Base-by-base conservation (phyloP, 1,140 invertebrate genomes). In the Episyrphus balteatus region DNA sequence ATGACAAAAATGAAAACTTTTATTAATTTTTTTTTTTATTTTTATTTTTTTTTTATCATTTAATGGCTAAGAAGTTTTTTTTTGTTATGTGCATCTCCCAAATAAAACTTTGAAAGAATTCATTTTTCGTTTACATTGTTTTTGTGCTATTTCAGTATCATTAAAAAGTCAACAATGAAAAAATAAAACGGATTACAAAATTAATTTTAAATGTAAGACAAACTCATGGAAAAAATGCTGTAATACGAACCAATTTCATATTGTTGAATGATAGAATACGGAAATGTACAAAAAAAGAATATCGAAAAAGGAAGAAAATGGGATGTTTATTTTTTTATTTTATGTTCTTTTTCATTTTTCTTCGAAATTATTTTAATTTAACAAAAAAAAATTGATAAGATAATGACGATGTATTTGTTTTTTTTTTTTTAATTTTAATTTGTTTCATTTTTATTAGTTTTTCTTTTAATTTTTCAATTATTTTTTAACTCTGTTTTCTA, bases 31-130 rank as follows among this genome's bases (percentile, higher is more conserved):
- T 8, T 26, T 26, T 26, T 42, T 42, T 42, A 26, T 42, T 19
- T 21, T 42, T 41, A 21, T 11, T 41, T 41, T 21, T 5, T 19
- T 41, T 12, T 19, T 19, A 18, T 41, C 26, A 19, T 21, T 12
- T 10, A 39, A 19, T 39, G 38, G 14, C 15, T 39, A 38, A n/a
- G n/a, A 38, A 38, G 36, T 38, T 26, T 26, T 26, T 26, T 26
- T 5, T 26, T 26, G n/a, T n/a, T n/a, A n/a, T 26, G 21, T 26
- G 21, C 21, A 17, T 34, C 46, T 26, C 40, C 46, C 46, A 47
- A 47, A 47, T 47, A 47, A 46, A 47, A 47, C 46, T 47, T 47
- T 47, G 46, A 47, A 47, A 47, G 46, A 26, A 26, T 26, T 26
- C 8, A 8, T 26, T 26, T 26, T 26, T 26, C 8, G 21, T 26